A percentile compares a stretch with the other conserved stretches of the same genome.
phyloP scores from a whole-genome alignment of 1,140 invertebrate genomes.

The Holcopasites calliopsidis region DNA sequence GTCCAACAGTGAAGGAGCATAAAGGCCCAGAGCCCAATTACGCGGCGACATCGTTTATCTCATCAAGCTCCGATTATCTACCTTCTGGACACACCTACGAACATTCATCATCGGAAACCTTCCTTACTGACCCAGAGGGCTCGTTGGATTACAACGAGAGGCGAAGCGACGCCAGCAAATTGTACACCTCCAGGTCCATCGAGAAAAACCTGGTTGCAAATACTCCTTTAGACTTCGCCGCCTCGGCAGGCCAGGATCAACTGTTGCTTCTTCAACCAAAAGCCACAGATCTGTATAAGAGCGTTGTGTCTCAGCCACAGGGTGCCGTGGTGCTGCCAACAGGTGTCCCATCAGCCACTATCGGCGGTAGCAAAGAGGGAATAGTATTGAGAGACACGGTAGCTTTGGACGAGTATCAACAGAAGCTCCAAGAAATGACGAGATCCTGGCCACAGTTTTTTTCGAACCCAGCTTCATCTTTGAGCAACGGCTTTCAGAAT shows the following conservation, averaged over 20 bases:
- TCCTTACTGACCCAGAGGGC: constrained; percentile 35
- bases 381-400: constrained; percentile 69
- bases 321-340: constrained; percentile 32
- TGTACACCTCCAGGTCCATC: constrained; percentile 46
- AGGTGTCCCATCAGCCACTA: constrained; percentile 52
- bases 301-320: neutral
- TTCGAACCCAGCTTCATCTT: neutral
- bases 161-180: constrained; percentile 27
- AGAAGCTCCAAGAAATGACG: constrained; percentile 68
- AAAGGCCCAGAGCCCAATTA: constrained; percentile 4
- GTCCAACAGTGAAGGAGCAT: constrained; percentile 1
- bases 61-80: neutral
- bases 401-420: constrained; percentile 68
- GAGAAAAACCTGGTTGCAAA: constrained; percentile 36
- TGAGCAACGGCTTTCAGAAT: neutral
- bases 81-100: constrained; percentile 13
- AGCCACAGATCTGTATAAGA: neutral
- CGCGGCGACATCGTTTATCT: constrained; percentile 10
- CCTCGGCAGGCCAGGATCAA: neutral
- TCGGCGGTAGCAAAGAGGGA: constrained; percentile 56
- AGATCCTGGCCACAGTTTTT: constrained; percentile 65
- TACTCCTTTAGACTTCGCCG: constrained; percentile 1
- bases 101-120: neutral
- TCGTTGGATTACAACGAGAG: constrained; percentile 14
- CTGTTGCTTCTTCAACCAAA: neutral